These are phyloP conservation scores for Xenopus petersii DNA, from an alignment of 2,797 vertebrate species.

Conservation along the genomic window DNA sequence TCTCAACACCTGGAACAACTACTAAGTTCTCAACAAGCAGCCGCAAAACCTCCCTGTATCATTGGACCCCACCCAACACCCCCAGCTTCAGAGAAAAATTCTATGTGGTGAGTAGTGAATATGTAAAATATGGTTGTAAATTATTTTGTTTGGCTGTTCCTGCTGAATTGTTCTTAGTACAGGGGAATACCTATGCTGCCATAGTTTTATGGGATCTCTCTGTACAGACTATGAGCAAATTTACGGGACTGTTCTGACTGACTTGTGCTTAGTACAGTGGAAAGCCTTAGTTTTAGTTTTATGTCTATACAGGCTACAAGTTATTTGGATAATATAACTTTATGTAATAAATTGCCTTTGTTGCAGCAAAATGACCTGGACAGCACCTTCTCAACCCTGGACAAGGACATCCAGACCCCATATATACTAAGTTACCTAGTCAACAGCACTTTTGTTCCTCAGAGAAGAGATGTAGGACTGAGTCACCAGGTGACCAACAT, in stretches of 20 bases:
- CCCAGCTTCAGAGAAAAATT: conserved; percentile 92
- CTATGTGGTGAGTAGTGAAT: conserved; percentile 55
- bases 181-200: too few species aligned
- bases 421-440: conserved; percentile 82
- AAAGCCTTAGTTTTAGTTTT: too few species aligned
- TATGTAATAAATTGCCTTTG: neutral
- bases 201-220: too few species aligned
- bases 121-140: too few species aligned
- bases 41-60: conserved; percentile 83
- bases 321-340: too few species aligned
- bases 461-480: conserved; percentile 4
- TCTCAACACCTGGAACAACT: conserved; percentile 71
- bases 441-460: conserved; percentile 56
- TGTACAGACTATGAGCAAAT: too few species aligned
- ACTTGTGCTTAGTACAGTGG: too few species aligned
- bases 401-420: conserved; percentile 66
- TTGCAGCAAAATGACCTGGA: conserved; percentile 69
- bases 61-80: conserved; percentile 86
- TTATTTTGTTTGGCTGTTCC: too few species aligned
- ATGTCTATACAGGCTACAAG: too few species aligned
- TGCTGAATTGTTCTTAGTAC: too few species aligned
- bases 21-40: conserved; percentile 77
- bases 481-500: conserved; percentile 50
- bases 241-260: too few species aligned
- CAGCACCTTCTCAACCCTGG: conserved; percentile 59